Evolutionary conservation across 1,140 invertebrate genomes (phyloP), one percentile per base, ranked within the genome.

Genomic region (Aculops lycopersici): DNA sequence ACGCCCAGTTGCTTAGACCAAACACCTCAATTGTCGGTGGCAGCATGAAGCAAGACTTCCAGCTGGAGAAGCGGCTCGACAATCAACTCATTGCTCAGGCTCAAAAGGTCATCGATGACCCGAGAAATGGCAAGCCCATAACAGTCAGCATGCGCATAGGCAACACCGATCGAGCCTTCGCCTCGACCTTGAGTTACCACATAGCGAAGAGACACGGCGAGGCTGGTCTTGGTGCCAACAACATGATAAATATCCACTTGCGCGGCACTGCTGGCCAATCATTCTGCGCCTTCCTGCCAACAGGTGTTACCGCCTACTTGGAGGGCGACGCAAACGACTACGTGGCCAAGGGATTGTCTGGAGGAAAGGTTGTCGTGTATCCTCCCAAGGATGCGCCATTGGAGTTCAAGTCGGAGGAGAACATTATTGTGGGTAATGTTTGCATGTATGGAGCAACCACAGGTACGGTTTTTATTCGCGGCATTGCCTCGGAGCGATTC

Each of bases 311-410:
- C 46, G 72, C 92, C 1, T 77, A 69, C 12, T 63, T 97, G 3
- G 84, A 90, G 59, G 90, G 90, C 39, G 90, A 97, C 62, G 75
- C 86, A 37, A 97, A 97, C 58, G 90, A 98, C 59, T 97, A 97
- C 59, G 88, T 97, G 43, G 86, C 81, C 60, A 73, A 74, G 57
- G 79, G 86, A 50, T 60, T 97, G 14, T 94, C 81, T 41, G 90
- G 90, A 38, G 90, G 88, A 38, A 80, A 75, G 52, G 70, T 98
- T 21, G 65, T 92, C 4, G 81, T 98, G 52, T 84, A 71, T 54
- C 90, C 90, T 15, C 81, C 80, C 0, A 79, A 79, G 51, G 65
- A 66, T 17, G 72, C 74, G 4, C 65, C 70, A 5, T 70, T 74
- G 50, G 54, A 60, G 17, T 71, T 63, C 51, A 70, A 76, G 48